Conservation (phyloP, 2,113 vertebrate genomes). For the Laticauda colubrina region DNA sequence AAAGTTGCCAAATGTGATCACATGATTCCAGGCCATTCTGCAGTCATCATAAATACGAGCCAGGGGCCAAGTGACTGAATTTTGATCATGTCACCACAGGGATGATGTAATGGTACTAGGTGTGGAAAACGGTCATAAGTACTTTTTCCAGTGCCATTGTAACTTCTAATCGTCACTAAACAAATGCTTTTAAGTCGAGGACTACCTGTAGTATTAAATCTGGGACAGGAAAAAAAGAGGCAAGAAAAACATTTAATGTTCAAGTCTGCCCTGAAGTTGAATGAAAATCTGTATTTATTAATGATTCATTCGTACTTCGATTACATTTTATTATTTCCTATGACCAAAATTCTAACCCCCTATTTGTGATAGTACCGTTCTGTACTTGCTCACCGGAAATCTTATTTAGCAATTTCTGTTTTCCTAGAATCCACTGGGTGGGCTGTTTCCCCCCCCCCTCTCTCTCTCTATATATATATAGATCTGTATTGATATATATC, state of each 20-base stretch:
- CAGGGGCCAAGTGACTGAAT: background rate
- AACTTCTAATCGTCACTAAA: background rate
- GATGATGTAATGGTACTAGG: background rate
- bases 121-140: background rate
- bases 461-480: no score
- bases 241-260: background rate
- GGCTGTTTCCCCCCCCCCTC: no score
- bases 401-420: background rate
- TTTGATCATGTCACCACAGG: background rate
- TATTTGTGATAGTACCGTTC: background rate
- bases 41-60: background rate
- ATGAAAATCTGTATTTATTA: background rate
- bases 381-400: background rate
- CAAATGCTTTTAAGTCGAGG: background rate
- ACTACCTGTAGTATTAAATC: background rate
- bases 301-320: background rate
- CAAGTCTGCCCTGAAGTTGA: background rate
- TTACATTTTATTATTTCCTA: background rate
- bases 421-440: background rate
- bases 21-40: background rate
- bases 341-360: background rate
- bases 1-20: background rate
- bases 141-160: background rate
- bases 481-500: no score
- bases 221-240: background rate